Evolutionary conservation across 2,888 invertebrate genomes (phyloP), one percentile per base, ranked within the genome.

Genomic region (Hylaea fasciaria): DNA sequence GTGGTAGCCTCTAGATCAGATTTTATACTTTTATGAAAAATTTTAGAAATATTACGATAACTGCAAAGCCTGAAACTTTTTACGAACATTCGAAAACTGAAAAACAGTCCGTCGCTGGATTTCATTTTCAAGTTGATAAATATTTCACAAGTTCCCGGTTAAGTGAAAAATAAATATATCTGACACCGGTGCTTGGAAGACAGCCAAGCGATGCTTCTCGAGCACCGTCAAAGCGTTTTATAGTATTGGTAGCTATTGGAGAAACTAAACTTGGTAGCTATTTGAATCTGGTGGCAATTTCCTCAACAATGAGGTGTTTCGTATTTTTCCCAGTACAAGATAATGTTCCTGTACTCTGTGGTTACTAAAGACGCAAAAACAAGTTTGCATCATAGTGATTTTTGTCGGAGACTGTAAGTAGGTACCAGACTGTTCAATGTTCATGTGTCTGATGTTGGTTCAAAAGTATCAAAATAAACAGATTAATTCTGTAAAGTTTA

Each of bases 121-220:
- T 71, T 71, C 71, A 70, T 56, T 61, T 60, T 56, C 22, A 39
- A 61, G 55, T 51, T 43, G 50, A 51, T 60, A 60, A 50, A 55
- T 64, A 57, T 64, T 57, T 65, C 62, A 53, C 63, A 69, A 57
- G 62, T 64, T 61, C 41, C 51, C 48, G 17, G 54, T 39, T 66
- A 71, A 74, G 72, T 77, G 75, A 68, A 70, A 74, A 81, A 72
- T 75, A 78, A 75, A 64, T 64, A 75, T 80, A 77, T 77, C 77
- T 78, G 77, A 83, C 80, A 82, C 80, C 75, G 63, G 77, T 71
- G 73, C 70, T 83, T 87, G 89, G 89, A 77, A 67, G 59, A 60
- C 50, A 80, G 87, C 89, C 89, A 89, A 84, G 78, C 66, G 55
- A 63, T 67, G 68, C 69, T 69, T 69, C 60, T 64, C 66, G 68